Evolutionary conservation across 2,797 vertebrate species (phyloP).

Genomic region (Sebastes minor): DNA sequence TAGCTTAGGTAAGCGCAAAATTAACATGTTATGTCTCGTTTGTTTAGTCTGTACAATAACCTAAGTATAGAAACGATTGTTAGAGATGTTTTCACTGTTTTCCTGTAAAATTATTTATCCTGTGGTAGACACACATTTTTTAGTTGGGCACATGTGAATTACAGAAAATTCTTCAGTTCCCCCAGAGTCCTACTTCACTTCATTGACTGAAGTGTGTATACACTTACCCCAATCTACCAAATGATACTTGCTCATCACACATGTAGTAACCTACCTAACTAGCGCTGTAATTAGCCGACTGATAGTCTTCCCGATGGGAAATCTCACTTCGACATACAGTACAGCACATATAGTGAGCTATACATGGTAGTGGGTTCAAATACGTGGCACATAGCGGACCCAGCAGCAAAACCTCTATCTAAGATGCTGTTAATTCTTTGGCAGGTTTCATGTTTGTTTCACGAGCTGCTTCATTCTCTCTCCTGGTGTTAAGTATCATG

Average conservation of each 20-base stretch:
- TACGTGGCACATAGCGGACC: fast-evolving
- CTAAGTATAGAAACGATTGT: neutral
- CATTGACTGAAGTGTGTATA: too few relatives aligned
- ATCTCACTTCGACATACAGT: too few relatives aligned
- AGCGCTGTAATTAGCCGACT: too few relatives aligned
- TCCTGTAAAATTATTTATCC: neutral
- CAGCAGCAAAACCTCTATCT: neutral
- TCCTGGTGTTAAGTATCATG: neutral
- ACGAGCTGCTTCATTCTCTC: neutral
- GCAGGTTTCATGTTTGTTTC: neutral
- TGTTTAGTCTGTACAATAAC: too few relatives aligned
- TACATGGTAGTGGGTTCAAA: neutral
- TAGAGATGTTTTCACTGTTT: neutral
- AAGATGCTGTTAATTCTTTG: neutral
- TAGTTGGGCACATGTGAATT: neutral
- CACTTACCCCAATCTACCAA: too few relatives aligned
- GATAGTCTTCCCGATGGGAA: too few relatives aligned
- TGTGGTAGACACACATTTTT: neutral
- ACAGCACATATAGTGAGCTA: neutral
- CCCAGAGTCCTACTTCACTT: neutral
- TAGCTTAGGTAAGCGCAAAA: too few relatives aligned
- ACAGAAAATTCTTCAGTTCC: neutral
- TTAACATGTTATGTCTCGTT: too few relatives aligned
- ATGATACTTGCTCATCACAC: too few relatives aligned
- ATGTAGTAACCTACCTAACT: too few relatives aligned